These are phyloP conservation scores for Drosophila merina DNA, from an alignment of 2,888 invertebrate genomes.

Conservation along the genomic window DNA sequence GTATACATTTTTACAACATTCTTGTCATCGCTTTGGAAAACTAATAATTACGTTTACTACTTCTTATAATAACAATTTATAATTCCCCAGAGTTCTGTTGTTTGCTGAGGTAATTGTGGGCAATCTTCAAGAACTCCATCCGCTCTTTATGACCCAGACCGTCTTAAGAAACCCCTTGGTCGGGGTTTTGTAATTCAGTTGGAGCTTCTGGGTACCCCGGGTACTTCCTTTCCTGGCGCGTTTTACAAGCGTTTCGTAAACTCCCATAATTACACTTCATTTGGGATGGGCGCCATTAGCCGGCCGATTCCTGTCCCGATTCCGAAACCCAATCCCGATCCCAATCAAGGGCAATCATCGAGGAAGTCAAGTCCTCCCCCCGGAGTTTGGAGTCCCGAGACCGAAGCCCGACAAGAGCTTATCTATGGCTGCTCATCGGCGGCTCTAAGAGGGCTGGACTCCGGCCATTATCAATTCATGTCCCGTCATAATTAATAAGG, in stretches of 20 bases:
- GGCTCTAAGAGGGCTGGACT: conserved; percentile 33
- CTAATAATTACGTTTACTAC: conserved; percentile 1
- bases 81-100: not conserved
- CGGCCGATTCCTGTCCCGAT: conserved; percentile 20
- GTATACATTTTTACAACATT: not conserved
- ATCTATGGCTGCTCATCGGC: conserved; percentile 35
- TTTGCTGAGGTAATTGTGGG: not conserved
- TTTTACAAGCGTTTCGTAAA: conserved; percentile 19
- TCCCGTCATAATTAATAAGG: conserved; percentile 72
- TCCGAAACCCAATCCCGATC: conserved; percentile 22
- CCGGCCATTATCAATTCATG: conserved; percentile 68
- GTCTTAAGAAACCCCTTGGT: not conserved
- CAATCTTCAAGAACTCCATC: conserved; percentile 10
- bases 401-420: conserved; percentile 4
- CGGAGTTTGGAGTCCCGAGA: not conserved
- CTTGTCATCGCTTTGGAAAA: not conserved
- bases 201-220: conserved; percentile 2
- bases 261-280: conserved; percentile 32
- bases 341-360: conserved; percentile 63
- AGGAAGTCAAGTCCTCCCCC: conserved; percentile 24
- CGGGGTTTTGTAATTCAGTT: conserved; percentile 10
- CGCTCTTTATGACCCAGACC: not conserved
- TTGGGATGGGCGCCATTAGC: conserved; percentile 32
- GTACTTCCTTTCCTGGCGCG: conserved; percentile 14
- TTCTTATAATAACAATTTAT: not conserved